Evolutionary conservation across 2,113 vertebrate genomes (phyloP).

Genomic region (Eleginops maclovinus): DNA sequence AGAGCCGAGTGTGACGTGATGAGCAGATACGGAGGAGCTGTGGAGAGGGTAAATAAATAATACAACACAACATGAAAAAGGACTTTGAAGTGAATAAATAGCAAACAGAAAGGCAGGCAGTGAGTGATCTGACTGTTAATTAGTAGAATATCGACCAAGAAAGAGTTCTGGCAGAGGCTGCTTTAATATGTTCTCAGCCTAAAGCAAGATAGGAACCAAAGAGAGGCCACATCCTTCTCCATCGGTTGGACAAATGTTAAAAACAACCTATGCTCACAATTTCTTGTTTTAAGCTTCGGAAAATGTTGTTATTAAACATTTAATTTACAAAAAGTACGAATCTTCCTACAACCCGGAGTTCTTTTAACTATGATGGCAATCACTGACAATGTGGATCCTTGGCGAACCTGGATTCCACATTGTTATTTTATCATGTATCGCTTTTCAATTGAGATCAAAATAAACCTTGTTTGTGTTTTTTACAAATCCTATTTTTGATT

Average conservation of each 20-base stretch:
- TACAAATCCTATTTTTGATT: too few relatives aligned
- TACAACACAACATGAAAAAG: conserved; percentile 10
- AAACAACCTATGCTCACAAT: not conserved
- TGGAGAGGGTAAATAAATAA: not conserved
- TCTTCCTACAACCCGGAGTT: not conserved
- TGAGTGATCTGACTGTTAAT: conserved; percentile 6
- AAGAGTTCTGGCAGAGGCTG: not conserved
- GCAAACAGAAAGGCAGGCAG: not conserved
- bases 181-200: not conserved
- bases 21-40: not conserved
- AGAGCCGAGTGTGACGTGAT: conserved; percentile 5
- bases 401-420: not conserved
- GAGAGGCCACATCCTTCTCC: not conserved
- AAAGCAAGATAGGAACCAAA: too few relatives aligned
- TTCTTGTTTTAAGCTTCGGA: not conserved
- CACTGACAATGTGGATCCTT: not conserved
- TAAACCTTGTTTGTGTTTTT: too few relatives aligned
- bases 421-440: not conserved
- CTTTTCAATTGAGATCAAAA: too few relatives aligned
- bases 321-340: not conserved
- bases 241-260: not conserved
- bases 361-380: not conserved
- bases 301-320: too few relatives aligned
- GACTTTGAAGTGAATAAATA: conserved; percentile 9
- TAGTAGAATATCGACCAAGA: not conserved